Conservation (phyloP, 2,888 invertebrate genomes). For the Eremobia ochroleuca region DNA sequence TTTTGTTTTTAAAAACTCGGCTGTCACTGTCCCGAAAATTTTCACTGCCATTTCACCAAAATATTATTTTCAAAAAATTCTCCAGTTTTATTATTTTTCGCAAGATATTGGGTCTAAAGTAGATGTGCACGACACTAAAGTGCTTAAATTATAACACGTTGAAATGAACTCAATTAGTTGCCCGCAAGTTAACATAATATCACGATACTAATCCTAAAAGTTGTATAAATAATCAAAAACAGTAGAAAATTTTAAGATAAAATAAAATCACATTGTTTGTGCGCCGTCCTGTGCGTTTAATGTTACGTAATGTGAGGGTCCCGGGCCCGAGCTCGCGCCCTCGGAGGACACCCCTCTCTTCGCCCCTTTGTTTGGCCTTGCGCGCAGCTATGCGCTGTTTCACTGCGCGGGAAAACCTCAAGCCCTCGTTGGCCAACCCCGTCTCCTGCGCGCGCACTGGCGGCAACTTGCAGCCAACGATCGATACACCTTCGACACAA, state of each 20-base stretch:
- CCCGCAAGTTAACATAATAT: conserved; percentile 87
- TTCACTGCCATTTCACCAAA: conserved; percentile 55
- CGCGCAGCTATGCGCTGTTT: conserved; percentile 67
- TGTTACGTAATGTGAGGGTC: conserved; percentile 90
- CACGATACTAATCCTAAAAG: conserved; percentile 88
- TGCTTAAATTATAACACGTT: conserved; percentile 78
- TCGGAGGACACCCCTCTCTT: conserved; percentile 72
- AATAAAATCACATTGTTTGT: conserved; percentile 91
- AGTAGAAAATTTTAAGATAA: conserved; percentile 86
- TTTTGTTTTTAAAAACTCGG: conserved; percentile 12
- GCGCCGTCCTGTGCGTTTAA: conserved; percentile 91
- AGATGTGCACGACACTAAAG: conserved; percentile 68
- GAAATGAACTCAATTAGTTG: conserved; percentile 77
- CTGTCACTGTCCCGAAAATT: conserved; percentile 33
- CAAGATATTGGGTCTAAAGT: conserved; percentile 11
- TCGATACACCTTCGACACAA: conserved; percentile 66
- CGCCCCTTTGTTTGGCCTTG: conserved; percentile 72
- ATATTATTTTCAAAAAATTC: conserved; percentile 19
- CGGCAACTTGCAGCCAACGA: conserved; percentile 52
- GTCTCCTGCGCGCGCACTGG: conserved; percentile 57
- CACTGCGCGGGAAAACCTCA: conserved; percentile 69
- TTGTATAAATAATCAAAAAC: conserved; percentile 88
- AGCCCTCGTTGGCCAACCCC: conserved; percentile 42
- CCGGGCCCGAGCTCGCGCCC: conserved; percentile 79
- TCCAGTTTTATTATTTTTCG: conserved; percentile 40